These are phyloP conservation scores for Machimus rusticus DNA, from an alignment of 2,888 invertebrate genomes.

Conservation along the genomic window DNA sequence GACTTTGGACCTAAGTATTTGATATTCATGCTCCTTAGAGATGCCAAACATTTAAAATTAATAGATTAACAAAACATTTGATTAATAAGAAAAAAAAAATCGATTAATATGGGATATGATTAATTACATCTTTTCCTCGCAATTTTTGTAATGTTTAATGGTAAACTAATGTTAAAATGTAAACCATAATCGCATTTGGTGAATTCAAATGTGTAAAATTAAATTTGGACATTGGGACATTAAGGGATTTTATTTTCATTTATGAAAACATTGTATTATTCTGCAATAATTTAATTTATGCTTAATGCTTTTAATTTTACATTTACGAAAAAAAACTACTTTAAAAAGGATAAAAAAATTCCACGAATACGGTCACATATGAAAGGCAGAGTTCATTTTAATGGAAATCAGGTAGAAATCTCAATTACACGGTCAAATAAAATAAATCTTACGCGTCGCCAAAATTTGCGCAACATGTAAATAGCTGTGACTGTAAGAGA, in stretches of 20 bases:
- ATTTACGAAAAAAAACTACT: neutral
- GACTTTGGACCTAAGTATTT: no score
- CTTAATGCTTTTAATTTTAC: neutral
- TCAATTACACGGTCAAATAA: neutral
- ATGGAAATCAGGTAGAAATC: neutral
- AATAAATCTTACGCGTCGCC: neutral
- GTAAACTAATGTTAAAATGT: no score
- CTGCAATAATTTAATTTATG: neutral
- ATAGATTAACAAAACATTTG: no score
- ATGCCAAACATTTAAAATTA: no score
- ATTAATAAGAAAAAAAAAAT: no score
- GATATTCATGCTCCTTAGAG: no score
- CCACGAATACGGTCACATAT: neutral
- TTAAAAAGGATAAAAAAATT: neutral
- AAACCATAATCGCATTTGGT: no score
- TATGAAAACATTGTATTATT: neutral
- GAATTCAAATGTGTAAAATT: no score
- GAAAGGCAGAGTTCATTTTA: neutral
- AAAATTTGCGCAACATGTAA: neutral
- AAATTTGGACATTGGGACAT: no score
- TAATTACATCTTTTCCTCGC: no score
- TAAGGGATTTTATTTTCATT: neutral
- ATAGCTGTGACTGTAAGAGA: neutral
- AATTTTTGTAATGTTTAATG: no score
- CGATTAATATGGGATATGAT: no score